Percentiles rank a stretch among this genome's conserved stretches.
These are phyloP conservation scores for Encarsia formosa DNA, from an alignment of 2,888 invertebrate genomes.

Conservation along the genomic window DNA sequence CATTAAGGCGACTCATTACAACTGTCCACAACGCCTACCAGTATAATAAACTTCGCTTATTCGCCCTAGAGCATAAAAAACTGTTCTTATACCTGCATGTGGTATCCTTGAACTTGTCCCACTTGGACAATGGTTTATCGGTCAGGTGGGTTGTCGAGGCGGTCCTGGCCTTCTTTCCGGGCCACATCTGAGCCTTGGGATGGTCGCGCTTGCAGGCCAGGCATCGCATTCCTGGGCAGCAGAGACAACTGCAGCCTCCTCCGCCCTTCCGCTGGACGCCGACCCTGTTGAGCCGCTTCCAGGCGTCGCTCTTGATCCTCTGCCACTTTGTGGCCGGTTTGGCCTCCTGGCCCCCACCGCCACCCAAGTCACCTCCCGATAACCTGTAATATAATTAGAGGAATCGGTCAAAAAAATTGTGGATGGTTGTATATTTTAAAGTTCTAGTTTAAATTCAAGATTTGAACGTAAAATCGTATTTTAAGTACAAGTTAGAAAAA, in stretches of 20 bases:
- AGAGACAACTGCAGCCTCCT: conserved; percentile 30
- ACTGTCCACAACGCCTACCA: too few relatives aligned
- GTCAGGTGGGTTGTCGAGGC: conserved; percentile 24
- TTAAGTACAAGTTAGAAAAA: too few relatives aligned
- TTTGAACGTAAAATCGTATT: too few relatives aligned
- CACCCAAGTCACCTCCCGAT: not conserved
- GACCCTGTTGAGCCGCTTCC: not conserved
- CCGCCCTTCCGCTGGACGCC: conserved; percentile 19
- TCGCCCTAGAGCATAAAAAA: too few relatives aligned
- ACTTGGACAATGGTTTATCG: conserved; percentile 31
- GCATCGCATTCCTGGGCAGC: conserved; percentile 44
- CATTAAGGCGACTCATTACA: too few relatives aligned
- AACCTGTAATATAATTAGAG: not conserved
- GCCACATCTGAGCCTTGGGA: conserved; percentile 41
- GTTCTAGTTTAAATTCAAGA: too few relatives aligned
- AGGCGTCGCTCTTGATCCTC: not conserved
- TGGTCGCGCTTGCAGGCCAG: conserved; percentile 42
- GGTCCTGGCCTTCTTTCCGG: conserved; percentile 31
- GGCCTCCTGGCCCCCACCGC: not conserved
- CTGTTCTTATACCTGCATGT: too few relatives aligned
- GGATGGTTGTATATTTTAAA: too few relatives aligned
- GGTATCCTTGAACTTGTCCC: conserved; percentile 41
- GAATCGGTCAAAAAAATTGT: not conserved
- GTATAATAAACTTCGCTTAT: too few relatives aligned
- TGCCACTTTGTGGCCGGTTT: not conserved